Base-by-base conservation (phyloP, 2,888 invertebrate species). In the Agrypnus murinus region DNA sequence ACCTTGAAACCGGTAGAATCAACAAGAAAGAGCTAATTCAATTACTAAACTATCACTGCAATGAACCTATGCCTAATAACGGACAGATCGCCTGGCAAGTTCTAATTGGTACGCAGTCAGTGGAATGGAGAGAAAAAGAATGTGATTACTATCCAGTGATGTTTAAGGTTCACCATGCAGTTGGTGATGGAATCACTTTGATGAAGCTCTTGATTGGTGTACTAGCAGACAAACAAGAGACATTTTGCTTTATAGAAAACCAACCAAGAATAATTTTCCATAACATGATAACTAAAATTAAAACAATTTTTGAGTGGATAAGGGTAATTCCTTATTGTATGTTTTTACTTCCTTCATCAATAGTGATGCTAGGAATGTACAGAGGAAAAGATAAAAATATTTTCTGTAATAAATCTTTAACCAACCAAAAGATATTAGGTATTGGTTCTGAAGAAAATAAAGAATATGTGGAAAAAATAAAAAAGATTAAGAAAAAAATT, bases 131-230 rank as follows among this genome's bases (percentile, higher is more conserved):
- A 4, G 58, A 78, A 76, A 73, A 79, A 17, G 17, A 43, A 9
- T 19, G n/a, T 48, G 15, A 62, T 34, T 60, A 34, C 9, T 60
- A 60, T 17, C 88, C 87, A 1, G 81, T 89, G 31, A 78, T 89
- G 65, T 87, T 89, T 74, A 85, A 88, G 68, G 84, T 89, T 58
- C 89, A 90, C 78, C 89, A 89, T 79, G 84, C 88, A 2, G 78
- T 89, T 0, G 89, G 88, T 0, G 89, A 89, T 75, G 89, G 89
- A 0, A 85, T 87, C 0, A 86, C 88, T 2, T 78, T 90, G 8
- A 79, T 89, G 40, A 84, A 87, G 64, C 81, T 89, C 67, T 79
- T 89, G 5, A 36, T 19, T 5, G 59, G 43, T 5, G 6, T 60
- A 10, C 53, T 60, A 43, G 50, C 45, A 31, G 55, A 69, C 31